Evolutionary conservation across 2,888 invertebrate species (phyloP).

Genomic region (Notodonta dromedarius): DNA sequence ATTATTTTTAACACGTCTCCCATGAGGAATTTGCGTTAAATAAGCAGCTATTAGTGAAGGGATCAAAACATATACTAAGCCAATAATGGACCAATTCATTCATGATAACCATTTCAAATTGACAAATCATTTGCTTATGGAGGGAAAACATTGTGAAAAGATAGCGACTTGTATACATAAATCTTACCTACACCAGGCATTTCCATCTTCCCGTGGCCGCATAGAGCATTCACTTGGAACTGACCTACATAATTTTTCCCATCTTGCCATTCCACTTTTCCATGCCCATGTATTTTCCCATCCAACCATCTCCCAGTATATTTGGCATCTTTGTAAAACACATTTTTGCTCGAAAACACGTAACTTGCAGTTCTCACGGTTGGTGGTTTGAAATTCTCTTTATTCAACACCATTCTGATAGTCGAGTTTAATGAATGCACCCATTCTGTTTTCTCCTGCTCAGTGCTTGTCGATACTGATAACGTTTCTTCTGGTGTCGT

Average conservation of each 20-base stretch:
- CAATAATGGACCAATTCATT: too few relatives aligned
- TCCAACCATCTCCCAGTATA: conserved; percentile 93
- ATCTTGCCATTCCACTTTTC: conserved; percentile 92
- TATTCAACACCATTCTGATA: conserved; percentile 87
- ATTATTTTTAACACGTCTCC: too few relatives aligned
- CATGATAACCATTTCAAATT: too few relatives aligned
- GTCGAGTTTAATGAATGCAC: conserved; percentile 89
- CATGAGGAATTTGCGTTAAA: too few relatives aligned
- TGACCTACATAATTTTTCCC: conserved; percentile 92
- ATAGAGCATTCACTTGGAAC: conserved; percentile 89
- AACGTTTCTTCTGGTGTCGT: conserved; percentile 92
- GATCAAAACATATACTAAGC: too few relatives aligned
- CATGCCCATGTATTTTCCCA: conserved; percentile 93
- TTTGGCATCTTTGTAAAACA: conserved; percentile 89
- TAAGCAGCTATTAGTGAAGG: too few relatives aligned
- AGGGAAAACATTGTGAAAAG: too few relatives aligned
- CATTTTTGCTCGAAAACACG: conserved; percentile 87
- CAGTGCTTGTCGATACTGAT: conserved; percentile 86
- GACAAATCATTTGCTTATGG: too few relatives aligned
- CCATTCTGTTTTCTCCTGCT: conserved; percentile 92
- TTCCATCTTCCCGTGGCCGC: conserved; percentile 89
- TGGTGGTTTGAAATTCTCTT: conserved; percentile 87
- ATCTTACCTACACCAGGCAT: conserved; percentile 84
- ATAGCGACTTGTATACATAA: conserved; percentile 7
- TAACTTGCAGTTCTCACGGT: conserved; percentile 88